Evolutionary conservation across 2,113 vertebrate genomes (phyloP).

Genomic region (Ardeotis arabs): DNA sequence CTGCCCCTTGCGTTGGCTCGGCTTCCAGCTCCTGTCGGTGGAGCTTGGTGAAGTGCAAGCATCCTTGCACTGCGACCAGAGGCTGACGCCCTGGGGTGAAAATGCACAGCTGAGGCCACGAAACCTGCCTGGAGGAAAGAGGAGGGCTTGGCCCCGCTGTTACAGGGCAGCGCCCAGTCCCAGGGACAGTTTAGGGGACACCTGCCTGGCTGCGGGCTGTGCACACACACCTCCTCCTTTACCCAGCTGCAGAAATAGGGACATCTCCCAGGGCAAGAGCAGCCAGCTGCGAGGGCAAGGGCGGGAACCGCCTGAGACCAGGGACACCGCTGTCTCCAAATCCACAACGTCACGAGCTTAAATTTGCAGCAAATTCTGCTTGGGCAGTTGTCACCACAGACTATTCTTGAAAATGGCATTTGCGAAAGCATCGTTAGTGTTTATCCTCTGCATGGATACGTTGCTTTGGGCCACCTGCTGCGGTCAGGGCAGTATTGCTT

Average conservation of each 20-base stretch:
- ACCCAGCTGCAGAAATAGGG: background rate
- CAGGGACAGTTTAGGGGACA: background rate
- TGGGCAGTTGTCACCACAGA: background rate
- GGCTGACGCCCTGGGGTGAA: background rate
- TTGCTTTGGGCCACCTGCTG: accelerated
- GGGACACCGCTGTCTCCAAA: background rate
- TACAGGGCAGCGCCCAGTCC: background rate
- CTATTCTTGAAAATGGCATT: accelerated
- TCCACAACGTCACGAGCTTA: background rate
- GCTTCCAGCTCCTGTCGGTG: background rate
- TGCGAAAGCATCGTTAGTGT: background rate
- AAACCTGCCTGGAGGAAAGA: background rate
- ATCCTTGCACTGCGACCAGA: background rate
- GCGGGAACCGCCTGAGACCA: background rate
- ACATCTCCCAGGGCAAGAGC: background rate
- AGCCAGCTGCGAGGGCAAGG: background rate
- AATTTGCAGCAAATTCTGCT: background rate
- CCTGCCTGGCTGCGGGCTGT: too few species aligned
- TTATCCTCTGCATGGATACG: background rate
- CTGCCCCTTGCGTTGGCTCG: background rate
- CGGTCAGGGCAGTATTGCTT: background rate
- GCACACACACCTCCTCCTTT: background rate
- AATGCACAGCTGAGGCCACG: background rate
- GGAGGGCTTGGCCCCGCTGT: background rate
- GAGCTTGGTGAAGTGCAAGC: background rate